A percentile compares a stretch with the other conserved stretches of the same genome.
Evolutionary conservation across 2,888 invertebrate genomes (phyloP).

Genomic region (Camptogramma bilineatum): DNA sequence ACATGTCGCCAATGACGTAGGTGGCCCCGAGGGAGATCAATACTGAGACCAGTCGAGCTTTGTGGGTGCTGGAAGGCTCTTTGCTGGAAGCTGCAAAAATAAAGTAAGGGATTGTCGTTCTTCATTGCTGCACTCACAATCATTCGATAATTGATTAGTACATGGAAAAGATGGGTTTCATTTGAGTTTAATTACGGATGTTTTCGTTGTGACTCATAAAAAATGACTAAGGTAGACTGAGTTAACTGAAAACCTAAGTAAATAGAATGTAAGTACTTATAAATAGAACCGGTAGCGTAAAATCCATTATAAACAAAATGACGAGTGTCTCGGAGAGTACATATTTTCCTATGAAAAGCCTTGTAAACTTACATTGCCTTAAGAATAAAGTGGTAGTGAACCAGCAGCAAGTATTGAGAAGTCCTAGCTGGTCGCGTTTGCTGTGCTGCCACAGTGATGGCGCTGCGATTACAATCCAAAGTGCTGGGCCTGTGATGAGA

Average conservation of each 20-base stretch:
- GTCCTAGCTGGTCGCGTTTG: slow-evolving; percentile 61
- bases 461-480: slow-evolving; percentile 88
- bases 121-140: too few species aligned
- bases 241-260: too few species aligned
- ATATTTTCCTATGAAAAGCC: not conserved
- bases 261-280: too few species aligned
- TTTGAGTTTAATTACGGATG: too few species aligned
- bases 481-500: slow-evolving; percentile 88
- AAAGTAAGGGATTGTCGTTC: too few species aligned
- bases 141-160: too few species aligned
- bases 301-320: too few species aligned
- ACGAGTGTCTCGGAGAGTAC: too few species aligned
- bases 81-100: slow-evolving; percentile 78
- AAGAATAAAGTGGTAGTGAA: slow-evolving; percentile 89
- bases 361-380: slow-evolving; percentile 86
- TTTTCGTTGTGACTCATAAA: too few species aligned
- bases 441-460: slow-evolving; percentile 85
- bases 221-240: too few species aligned
- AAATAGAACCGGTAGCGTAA: too few species aligned
- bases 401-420: slow-evolving; percentile 88
- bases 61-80: slow-evolving; percentile 87
- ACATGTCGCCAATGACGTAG: slow-evolving; percentile 92
- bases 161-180: too few species aligned
- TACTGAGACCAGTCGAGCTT: slow-evolving; percentile 88
- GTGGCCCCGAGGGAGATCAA: slow-evolving; percentile 90